Evolutionary conservation across 2,113 vertebrate species (phyloP), one percentile per base, ranked within the genome.

Genomic region (Dermatemys mawii): DNA sequence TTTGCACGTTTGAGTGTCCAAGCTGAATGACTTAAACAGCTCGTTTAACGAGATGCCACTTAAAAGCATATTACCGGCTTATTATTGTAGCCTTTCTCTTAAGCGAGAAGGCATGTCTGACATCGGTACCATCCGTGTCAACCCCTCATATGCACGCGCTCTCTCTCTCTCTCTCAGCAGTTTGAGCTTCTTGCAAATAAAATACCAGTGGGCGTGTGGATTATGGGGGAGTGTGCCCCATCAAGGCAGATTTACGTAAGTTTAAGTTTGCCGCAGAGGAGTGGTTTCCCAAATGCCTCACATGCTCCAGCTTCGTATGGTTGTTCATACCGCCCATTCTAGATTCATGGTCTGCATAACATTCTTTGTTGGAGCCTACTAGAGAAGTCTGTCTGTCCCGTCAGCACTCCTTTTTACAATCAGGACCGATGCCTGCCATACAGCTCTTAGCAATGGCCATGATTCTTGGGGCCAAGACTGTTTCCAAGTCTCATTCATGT

Each of bases 171-270:
- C 63, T 70, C 8, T 96, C 81, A 83, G 78, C 22, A 29, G 91
- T 95, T 80, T 35, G 67, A 88, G 9, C n/a, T 90, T 96, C 87
- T 26, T 84, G 38, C 81, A 91, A 97, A 93, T 48, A 79, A 82
- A 88, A 11, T 46, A 78, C 63, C 89, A 90, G 84, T 89, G 93
- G 90, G 54, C 4, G 17, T 49, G 48, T 19, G 54, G 6, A 88
- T 21, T 8, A 7, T 32, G 35, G 92, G 81, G 49, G 81, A 97
- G 87, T 91, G 46, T 55, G 87, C 84, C 8, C 85, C 81, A 73
- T 51, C 55, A 63, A 75, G 90, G 63, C 70, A 13, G 44, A 83
- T 90, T 90, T 78, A 8, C 44, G 93, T 92, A 80, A 73, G 5
- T 94, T 87, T 95, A 60, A 94, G 54, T 48, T 49, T 93, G 46